Percentiles rank a stretch among this genome's conserved stretches.
phyloP scores from a whole-genome alignment of 1,140 invertebrate genomes.

The Diuraphis noxia region DNA sequence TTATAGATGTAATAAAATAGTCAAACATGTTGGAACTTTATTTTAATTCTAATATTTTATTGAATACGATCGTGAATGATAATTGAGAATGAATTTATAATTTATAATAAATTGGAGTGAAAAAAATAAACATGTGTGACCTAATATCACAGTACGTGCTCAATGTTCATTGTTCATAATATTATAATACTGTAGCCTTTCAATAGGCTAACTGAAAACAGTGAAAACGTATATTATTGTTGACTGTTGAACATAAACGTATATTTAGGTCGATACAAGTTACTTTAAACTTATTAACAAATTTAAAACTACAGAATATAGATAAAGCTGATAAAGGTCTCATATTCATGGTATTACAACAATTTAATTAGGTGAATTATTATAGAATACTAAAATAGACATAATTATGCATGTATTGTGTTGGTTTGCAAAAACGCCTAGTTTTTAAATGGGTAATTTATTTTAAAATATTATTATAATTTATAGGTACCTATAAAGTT shows the following conservation, averaged over 20 bases:
- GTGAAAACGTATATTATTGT: background rate
- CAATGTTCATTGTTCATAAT: background rate
- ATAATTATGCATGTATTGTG: background rate
- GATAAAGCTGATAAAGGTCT: background rate
- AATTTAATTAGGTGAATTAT: background rate
- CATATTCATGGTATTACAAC: background rate
- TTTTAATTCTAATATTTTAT: background rate
- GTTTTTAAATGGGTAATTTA: background rate
- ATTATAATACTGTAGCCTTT: too few species aligned
- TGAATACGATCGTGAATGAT: background rate
- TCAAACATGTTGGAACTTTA: background rate
- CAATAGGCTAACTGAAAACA: too few species aligned
- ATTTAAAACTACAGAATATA: background rate
- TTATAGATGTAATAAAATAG: background rate
- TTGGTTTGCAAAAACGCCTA: background rate
- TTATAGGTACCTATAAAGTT: too few species aligned
- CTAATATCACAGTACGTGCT: background rate
- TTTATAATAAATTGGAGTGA: background rate
- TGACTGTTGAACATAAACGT: background rate
- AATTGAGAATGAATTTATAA: background rate
- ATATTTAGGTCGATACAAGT: background rate
- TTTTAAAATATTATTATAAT: too few species aligned
- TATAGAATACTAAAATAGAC: too few species aligned
- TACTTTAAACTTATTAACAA: background rate
- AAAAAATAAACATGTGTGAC: background rate